Evolutionary conservation across 2,113 vertebrate genomes (phyloP), one percentile per base, ranked within the genome.

Genomic region (Lycocorax pyrrhopterus): DNA sequence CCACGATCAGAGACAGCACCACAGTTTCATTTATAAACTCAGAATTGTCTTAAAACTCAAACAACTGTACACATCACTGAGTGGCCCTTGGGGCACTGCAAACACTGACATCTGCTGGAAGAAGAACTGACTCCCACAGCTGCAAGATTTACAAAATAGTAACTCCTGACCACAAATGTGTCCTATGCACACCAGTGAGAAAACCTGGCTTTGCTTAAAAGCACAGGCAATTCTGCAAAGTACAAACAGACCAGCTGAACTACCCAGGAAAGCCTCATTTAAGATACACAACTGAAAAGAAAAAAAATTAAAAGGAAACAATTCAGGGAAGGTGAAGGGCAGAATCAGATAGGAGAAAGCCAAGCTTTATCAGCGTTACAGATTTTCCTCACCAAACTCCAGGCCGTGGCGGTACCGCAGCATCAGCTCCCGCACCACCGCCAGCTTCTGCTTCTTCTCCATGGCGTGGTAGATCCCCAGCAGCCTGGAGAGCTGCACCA

Each of bases 351-450:
- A 55, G 44, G 26, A 77, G 32, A 35, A 59, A 74, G 5, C 29
- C 33, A 26, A 59, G 32, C 4, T 58, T 29, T 43, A 27, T 3
- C 16, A 17, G 52, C 6, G 0, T n/a, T 39, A 8, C 58, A 53
- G 67, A 17, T 51, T 69, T 13, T 82, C 62, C 99, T 98, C 94
- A 99, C 99, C 99, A 27, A 99, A 99, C 91, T 98, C 97, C 41
- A 99, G 93, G 18, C 99, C 99, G 7, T 99, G 98, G 23, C 85
- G 99, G 84, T 99, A 99, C 96, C 99, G 98, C 43, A 97, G 78
- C 98, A 99, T 99, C 78, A 99, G 94, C 93, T 99, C 99, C 35
- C 84, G 43, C 83, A 99, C 98, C 8, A 98, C 98, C 17, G 68
- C 88, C 94, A 99, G 97, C 74, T 99, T 99, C 15, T 98, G 98